Conservation (phyloP, 2,113 vertebrate species). For the Saccopteryx leptura region DNA sequence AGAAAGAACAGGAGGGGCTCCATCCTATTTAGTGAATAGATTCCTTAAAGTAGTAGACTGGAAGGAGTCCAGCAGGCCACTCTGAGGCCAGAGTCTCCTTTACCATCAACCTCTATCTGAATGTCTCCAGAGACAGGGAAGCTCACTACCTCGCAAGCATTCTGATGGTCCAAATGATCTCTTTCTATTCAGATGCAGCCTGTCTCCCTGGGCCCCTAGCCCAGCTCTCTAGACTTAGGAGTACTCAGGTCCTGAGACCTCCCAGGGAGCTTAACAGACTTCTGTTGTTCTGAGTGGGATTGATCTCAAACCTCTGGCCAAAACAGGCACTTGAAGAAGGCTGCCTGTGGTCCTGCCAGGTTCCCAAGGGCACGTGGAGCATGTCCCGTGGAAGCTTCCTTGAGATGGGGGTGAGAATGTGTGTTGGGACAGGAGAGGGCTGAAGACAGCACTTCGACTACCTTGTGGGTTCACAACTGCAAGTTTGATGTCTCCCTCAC, state of each 20-base stretch:
- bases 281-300: neutral
- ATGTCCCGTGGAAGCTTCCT: neutral
- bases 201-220: neutral
- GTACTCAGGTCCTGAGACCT: neutral
- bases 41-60: neutral
- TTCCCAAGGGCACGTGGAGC: neutral
- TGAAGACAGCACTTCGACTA: neutral
- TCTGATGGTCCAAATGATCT: neutral
- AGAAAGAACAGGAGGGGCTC: neutral
- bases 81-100: neutral
- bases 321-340: neutral
- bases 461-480: neutral
- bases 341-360: neutral
- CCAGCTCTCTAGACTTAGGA: neutral
- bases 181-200: neutral
- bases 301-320: neutral
- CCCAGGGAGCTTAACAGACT: neutral
- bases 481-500: neutral
- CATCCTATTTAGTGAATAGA: neutral
- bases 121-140: neutral
- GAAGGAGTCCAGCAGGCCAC: neutral
- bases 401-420: neutral
- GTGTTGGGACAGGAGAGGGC: neutral
- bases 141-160: neutral
- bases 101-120: neutral